A percentile compares a stretch with the other conserved stretches of the same genome.
phyloP scores from a whole-genome alignment of 2,888 invertebrate species.

The Neria commutata region DNA sequence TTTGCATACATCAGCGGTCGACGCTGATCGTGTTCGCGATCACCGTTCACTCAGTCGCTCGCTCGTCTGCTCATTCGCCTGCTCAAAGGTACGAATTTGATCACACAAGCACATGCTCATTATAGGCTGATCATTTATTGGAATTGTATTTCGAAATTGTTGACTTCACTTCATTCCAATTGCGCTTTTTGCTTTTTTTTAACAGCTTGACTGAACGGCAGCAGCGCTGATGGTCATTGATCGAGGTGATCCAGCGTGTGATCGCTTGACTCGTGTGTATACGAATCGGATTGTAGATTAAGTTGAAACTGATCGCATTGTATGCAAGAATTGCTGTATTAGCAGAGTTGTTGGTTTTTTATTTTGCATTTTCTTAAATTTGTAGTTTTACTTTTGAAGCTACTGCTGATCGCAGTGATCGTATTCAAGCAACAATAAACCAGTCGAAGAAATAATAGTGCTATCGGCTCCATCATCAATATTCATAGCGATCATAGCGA shows the following conservation, averaged over 20 bases:
- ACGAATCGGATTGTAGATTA: too few species aligned
- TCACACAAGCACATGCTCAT: constrained; percentile 1
- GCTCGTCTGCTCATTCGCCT: neutral
- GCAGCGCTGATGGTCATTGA: neutral
- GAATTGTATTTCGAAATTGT: constrained; percentile 1
- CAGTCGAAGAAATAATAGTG: too few species aligned
- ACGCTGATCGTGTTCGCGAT: neutral
- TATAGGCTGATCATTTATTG: neutral
- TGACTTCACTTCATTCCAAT: too few species aligned
- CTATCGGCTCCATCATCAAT: neutral
- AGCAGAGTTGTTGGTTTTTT: neutral
- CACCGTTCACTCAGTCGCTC: neutral
- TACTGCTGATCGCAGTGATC: neutral
- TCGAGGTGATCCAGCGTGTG: neutral
- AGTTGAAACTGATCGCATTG: neutral
- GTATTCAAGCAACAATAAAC: neutral
- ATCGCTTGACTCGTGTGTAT: too few species aligned
- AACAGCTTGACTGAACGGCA: too few species aligned
- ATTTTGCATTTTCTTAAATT: neutral
- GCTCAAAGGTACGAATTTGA: neutral
- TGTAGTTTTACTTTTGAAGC: neutral
- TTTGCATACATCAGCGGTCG: neutral
- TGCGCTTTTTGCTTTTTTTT: neutral
- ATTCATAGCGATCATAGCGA: neutral
- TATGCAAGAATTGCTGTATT: neutral